Percentiles rank a stretch among this genome's conserved stretches.
phyloP scores from a whole-genome alignment of 2,797 vertebrate species.

The Sparus aurata region DNA sequence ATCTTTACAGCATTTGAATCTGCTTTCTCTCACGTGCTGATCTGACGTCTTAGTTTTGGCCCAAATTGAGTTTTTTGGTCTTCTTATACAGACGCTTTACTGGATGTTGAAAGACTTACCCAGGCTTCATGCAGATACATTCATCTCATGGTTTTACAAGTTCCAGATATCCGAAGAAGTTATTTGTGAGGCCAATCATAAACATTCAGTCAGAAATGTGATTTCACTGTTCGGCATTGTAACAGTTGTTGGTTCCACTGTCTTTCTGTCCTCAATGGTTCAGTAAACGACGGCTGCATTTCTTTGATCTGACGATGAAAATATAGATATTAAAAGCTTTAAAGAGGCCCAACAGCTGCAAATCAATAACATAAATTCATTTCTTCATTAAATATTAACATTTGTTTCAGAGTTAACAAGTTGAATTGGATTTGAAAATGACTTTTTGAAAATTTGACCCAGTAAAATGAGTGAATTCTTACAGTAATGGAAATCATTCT shows the following conservation, averaged over 20 bases:
- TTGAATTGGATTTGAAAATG: slow-evolving; percentile 17
- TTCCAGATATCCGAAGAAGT: neutral
- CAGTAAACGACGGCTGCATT: neutral
- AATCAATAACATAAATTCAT: slow-evolving; percentile 6
- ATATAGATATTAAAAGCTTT: slow-evolving; percentile 18
- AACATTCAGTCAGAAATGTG: neutral
- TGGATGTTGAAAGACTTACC: neutral
- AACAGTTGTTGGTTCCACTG: neutral
- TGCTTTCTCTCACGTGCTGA: neutral
- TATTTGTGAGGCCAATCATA: neutral
- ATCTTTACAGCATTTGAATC: neutral
- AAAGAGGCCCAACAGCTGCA: slow-evolving; percentile 1
- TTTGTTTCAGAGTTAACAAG: neutral
- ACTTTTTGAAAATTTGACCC: slow-evolving; percentile 4
- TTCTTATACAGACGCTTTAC: neutral
- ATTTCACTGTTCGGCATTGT: neutral
- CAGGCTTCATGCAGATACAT: neutral
- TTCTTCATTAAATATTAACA: slow-evolving; percentile 29
- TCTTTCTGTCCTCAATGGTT: neutral
- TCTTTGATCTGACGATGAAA: slow-evolving; percentile 5
- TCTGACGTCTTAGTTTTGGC: neutral
- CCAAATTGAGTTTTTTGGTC: neutral
- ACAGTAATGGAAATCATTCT: neutral
- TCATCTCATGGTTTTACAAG: neutral
- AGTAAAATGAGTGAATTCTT: neutral